Evolutionary conservation across 2,797 vertebrate genomes (phyloP).

Genomic region (Calcarius lapponicus): DNA sequence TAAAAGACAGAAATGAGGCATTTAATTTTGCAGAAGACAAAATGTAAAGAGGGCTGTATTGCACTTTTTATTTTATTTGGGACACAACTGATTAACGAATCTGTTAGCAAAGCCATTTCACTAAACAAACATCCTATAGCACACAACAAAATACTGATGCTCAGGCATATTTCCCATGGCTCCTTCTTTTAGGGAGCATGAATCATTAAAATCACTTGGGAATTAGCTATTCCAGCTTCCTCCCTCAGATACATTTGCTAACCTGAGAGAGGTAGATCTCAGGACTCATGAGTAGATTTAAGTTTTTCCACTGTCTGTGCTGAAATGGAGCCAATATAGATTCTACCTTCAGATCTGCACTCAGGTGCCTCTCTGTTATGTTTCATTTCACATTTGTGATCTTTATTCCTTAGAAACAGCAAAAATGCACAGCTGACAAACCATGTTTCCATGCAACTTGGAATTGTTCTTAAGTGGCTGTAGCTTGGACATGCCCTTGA

Average conservation of each 20-base stretch:
- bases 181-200: slow-evolving; percentile 16
- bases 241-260: not conserved
- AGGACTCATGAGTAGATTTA: slow-evolving; percentile 2
- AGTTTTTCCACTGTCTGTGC: slow-evolving; percentile 22
- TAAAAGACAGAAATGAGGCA: not conserved
- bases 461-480: not conserved
- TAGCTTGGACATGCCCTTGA: not conserved
- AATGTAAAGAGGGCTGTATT: slow-evolving; percentile 24
- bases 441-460: not conserved
- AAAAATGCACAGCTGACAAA: slow-evolving; percentile 32
- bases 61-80: slow-evolving; percentile 54
- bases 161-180: not conserved
- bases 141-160: slow-evolving; percentile 20
- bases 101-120: slow-evolving; percentile 40
- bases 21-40: slow-evolving; percentile 15
- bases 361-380: slow-evolving; percentile 13
- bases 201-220: slow-evolving; percentile 39
- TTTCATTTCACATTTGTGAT: slow-evolving; percentile 55
- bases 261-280: slow-evolving; percentile 21
- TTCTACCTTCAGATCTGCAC: slow-evolving; percentile 31
- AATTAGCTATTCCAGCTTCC: slow-evolving; percentile 4
- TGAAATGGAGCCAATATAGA: slow-evolving; percentile 50
- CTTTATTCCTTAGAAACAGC: slow-evolving; percentile 39
- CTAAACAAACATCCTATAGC: slow-evolving; percentile 42
- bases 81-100: slow-evolving; percentile 27